phyloP scores from a whole-genome alignment of 2,888 invertebrate genomes.

The Thera britannica region DNA sequence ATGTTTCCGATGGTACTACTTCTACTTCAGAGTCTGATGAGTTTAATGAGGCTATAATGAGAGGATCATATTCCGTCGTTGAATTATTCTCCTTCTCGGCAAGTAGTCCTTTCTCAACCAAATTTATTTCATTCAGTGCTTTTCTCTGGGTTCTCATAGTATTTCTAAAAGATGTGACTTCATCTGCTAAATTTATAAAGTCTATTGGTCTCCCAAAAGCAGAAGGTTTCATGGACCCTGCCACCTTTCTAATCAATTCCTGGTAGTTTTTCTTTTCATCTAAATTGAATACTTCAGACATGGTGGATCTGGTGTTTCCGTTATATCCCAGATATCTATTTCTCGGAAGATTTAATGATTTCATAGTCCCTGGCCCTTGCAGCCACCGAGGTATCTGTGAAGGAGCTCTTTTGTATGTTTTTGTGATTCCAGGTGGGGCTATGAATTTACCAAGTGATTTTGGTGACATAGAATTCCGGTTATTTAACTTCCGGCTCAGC shows the following conservation, averaged over 20 bases:
- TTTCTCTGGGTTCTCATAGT: slow-evolving; percentile 68
- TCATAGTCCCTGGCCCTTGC: slow-evolving; percentile 48
- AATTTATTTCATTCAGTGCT: slow-evolving; percentile 66
- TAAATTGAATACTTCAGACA: slow-evolving; percentile 82
- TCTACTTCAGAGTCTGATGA: slow-evolving; percentile 79
- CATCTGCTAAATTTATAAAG: slow-evolving; percentile 66
- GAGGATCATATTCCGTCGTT: slow-evolving; percentile 71
- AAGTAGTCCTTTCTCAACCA: slow-evolving; percentile 60
- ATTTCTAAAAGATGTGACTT: slow-evolving; percentile 64
- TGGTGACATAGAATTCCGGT: slow-evolving; percentile 60
- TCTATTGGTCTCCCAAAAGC: slow-evolving; percentile 57
- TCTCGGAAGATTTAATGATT: slow-evolving; percentile 59
- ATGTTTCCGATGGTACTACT: slow-evolving; percentile 71
- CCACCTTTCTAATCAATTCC: slow-evolving; percentile 77
- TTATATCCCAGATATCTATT: slow-evolving; percentile 63
- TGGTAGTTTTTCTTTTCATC: slow-evolving; percentile 84
- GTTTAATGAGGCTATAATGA: slow-evolving; percentile 75
- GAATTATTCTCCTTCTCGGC: slow-evolving; percentile 60
- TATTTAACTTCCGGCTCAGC: slow-evolving; percentile 59
- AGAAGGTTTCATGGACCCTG: slow-evolving; percentile 58
- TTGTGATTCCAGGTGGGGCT: slow-evolving; percentile 68
- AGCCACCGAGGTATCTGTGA: slow-evolving; percentile 67
- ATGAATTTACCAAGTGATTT: slow-evolving; percentile 67
- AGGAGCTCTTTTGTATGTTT: slow-evolving; percentile 66
- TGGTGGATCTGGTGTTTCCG: slow-evolving; percentile 66